phyloP scores from a whole-genome alignment of 2,888 invertebrate genomes.

The Sturmia bella region DNA sequence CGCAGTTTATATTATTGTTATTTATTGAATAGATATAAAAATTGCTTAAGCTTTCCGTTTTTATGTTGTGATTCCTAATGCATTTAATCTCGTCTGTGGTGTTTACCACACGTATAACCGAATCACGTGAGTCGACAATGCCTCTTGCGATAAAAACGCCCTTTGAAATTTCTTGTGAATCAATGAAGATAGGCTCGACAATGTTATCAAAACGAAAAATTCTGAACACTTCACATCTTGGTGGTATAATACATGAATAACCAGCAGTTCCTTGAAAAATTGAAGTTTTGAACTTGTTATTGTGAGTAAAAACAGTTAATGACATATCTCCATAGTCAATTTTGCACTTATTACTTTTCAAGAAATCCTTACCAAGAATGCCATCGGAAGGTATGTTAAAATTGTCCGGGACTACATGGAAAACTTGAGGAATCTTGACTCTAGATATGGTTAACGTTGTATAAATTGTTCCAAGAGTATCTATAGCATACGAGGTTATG shows the following conservation, averaged over 20 bases:
- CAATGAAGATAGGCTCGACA: neutral
- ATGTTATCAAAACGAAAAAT: neutral
- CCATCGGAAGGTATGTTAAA: slow-evolving; percentile 3
- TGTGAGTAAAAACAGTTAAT: neutral
- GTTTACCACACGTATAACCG: neutral
- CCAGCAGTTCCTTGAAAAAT: neutral
- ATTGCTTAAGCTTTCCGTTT: neutral
- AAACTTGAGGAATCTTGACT: neutral
- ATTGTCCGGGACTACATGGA: neutral
- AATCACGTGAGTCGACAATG: neutral
- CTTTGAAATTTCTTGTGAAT: neutral
- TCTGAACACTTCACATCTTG: neutral
- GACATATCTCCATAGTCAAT: neutral
- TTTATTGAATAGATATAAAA: neutral
- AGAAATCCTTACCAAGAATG: neutral
- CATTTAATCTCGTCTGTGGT: neutral
- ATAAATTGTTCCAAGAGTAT: neutral
- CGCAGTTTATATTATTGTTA: neutral
- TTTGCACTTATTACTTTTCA: neutral
- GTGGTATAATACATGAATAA: neutral
- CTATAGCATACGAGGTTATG: neutral
- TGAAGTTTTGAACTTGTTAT: neutral
- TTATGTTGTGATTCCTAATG: neutral
- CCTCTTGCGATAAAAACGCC: neutral
- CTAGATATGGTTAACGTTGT: neutral